phyloP scores from a whole-genome alignment of 2,888 invertebrate species.

The Epistrophe grossulariae region DNA sequence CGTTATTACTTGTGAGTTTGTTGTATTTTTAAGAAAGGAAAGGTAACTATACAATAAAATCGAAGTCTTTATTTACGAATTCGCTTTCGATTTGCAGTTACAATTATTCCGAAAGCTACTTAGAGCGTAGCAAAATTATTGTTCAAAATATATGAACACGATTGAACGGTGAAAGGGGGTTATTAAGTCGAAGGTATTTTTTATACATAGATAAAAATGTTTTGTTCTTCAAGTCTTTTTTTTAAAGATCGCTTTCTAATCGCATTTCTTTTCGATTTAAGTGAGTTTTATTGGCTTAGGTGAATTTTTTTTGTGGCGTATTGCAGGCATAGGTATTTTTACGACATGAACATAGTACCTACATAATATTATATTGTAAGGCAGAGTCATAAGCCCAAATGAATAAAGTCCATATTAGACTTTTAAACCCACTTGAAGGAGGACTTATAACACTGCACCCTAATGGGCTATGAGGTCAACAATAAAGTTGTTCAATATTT shows the following conservation, averaged over 20 bases:
- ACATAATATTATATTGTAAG: no score
- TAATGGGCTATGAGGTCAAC: no score
- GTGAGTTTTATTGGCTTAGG: neutral
- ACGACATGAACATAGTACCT: no score
- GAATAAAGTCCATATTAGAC: no score
- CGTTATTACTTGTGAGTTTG: neutral
- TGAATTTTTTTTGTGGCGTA: no score
- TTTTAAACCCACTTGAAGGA: no score
- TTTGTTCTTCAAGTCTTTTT: conserved; percentile 27
- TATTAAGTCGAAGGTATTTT: conserved; percentile 20
- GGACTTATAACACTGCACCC: no score
- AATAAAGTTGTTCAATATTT: no score
- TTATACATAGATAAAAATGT: neutral
- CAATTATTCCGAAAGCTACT: conserved; percentile 49
- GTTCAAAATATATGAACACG: conserved; percentile 6
- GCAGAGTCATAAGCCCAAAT: no score
- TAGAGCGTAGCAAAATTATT: conserved; percentile 21
- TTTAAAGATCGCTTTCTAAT: conserved; percentile 47
- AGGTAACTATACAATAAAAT: conserved; percentile 18
- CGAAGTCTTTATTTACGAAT: conserved; percentile 40
- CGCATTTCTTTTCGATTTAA: neutral
- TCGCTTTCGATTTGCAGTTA: conserved; percentile 57
- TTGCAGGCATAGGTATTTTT: neutral
- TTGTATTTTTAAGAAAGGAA: neutral
- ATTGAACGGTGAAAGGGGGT: conserved; percentile 51